These are phyloP conservation scores for Dipus sagitta DNA, from an alignment of 2,797 vertebrate genomes.

Conservation along the genomic window DNA sequence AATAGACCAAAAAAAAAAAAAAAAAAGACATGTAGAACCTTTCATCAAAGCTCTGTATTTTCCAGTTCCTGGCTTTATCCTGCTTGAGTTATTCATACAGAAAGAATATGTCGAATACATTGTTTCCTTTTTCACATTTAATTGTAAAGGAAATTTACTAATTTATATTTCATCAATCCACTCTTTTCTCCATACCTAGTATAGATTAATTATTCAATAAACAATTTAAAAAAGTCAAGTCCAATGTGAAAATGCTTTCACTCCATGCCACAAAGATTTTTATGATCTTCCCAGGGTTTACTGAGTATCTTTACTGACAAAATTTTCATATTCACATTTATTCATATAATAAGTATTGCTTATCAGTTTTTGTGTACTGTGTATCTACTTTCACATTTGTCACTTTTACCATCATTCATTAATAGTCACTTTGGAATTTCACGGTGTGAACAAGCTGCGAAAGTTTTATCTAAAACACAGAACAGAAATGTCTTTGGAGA, in stretches of 20 bases:
- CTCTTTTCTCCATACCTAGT: not conserved
- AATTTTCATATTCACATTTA: not conserved
- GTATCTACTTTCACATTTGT: constrained; percentile 41
- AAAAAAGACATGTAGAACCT: not conserved
- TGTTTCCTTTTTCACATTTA: not conserved
- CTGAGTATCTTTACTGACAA: not conserved
- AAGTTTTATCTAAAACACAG: constrained; percentile 54
- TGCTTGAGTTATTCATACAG: accelerated
- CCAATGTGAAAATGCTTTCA: not conserved
- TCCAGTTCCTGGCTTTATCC: not conserved
- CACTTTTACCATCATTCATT: constrained; percentile 25
- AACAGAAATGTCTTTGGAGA: constrained; percentile 54
- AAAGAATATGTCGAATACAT: not conserved
- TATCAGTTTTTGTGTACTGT: not conserved
- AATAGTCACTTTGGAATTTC: constrained; percentile 53
- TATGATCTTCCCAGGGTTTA: not conserved
- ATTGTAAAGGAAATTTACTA: not conserved
- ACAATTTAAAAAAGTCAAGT: not conserved
- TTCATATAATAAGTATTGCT: constrained; percentile 24
- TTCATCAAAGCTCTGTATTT: not conserved
- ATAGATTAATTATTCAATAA: not conserved
- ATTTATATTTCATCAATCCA: not conserved
- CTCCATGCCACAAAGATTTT: not conserved
- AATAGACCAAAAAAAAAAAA: not conserved
- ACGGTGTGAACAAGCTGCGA: constrained; percentile 38